These are phyloP conservation scores for Cepaea nemoralis DNA, from an alignment of 1,140 invertebrate species.

Conservation along the genomic window DNA sequence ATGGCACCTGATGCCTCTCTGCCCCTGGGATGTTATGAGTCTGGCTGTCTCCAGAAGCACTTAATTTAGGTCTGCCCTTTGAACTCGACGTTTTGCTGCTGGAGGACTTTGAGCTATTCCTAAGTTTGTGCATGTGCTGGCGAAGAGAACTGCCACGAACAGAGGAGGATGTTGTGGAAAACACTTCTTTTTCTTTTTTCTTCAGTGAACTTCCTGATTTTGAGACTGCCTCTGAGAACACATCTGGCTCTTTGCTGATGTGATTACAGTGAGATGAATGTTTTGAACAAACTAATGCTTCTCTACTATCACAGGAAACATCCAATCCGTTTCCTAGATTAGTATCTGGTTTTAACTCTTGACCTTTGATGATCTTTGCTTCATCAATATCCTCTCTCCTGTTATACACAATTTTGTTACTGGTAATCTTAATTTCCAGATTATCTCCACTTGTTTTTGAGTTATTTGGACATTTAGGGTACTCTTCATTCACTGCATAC, in stretches of 20 bases:
- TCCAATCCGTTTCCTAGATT: not conserved
- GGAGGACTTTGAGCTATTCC: not conserved
- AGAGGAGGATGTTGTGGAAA: not conserved
- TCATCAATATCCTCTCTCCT: not conserved
- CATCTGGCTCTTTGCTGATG: not conserved
- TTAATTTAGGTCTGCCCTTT: not conserved
- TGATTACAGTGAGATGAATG: not conserved
- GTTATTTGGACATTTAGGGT: not conserved
- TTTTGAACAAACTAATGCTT: not conserved
- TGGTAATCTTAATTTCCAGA: not conserved
- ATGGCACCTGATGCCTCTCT: not conserved
- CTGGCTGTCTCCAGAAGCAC: not conserved
- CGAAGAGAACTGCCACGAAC: not conserved
- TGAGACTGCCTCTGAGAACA: not conserved
- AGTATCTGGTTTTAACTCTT: not conserved
- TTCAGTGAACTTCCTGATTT: not conserved
- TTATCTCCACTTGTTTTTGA: not conserved
- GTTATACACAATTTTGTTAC: not conserved
- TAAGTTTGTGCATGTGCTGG: not conserved
- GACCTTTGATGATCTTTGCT: not conserved
- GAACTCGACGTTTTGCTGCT: not conserved
- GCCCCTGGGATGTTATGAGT: not conserved
- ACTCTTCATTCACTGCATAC: not conserved
- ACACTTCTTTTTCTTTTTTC: not conserved
- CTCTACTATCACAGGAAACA: not conserved